Conservation (phyloP, 2,797 vertebrate species). For the Phataginus tricuspis region DNA sequence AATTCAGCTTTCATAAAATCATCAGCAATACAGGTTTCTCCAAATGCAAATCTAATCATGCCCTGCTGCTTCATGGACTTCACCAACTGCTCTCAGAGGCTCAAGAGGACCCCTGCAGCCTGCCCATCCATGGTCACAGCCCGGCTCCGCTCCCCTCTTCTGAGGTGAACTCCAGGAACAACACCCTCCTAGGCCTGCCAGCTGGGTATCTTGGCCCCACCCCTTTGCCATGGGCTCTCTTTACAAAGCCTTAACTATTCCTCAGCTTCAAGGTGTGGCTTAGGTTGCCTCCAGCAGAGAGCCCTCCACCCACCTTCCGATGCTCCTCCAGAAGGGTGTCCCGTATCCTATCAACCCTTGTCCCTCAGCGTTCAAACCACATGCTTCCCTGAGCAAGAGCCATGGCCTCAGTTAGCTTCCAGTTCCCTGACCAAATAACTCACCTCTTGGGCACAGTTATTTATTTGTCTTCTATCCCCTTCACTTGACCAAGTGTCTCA, state of each 20-base stretch:
- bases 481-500: neutral
- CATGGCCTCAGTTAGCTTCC: neutral
- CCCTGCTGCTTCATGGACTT: neutral
- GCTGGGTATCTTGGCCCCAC: neutral
- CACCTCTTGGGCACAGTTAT: neutral
- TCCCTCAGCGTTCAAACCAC: no score
- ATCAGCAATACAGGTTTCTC: neutral
- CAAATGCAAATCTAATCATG: neutral
- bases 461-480: neutral
- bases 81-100: no score
- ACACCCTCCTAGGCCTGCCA: accelerated
- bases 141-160: accelerated
- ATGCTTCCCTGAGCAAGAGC: neutral
- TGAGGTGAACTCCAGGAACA: neutral
- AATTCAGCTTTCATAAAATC: neutral
- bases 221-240: neutral
- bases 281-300: neutral
- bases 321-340: neutral
- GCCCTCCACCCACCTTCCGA: neutral
- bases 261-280: neutral
- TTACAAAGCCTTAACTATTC: neutral
- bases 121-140: neutral
- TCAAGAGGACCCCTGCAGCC: accelerated
- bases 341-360: neutral
- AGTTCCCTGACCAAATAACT: neutral